Evolutionary conservation across 2,888 invertebrate genomes (phyloP).

Genomic region (Elgonia sp.): DNA sequence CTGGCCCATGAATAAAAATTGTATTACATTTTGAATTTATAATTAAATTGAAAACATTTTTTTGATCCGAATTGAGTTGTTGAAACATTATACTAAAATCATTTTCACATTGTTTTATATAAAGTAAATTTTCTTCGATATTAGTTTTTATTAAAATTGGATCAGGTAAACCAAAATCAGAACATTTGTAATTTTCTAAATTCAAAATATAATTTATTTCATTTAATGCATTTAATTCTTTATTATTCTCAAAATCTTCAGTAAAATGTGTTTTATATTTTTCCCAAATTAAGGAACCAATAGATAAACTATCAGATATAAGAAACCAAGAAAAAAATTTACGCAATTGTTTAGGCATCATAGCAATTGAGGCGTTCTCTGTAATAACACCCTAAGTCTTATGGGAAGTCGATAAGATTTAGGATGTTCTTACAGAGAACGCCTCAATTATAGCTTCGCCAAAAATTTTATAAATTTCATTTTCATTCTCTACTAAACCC

Average conservation of each 20-base stretch:
- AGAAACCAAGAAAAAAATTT: slow-evolving; percentile 30
- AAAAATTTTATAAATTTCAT: slow-evolving; percentile 17
- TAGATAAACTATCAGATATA: slow-evolving; percentile 38
- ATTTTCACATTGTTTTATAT: no score
- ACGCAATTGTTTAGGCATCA: slow-evolving; percentile 30
- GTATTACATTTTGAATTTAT: not conserved
- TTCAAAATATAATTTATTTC: slow-evolving; percentile 36
- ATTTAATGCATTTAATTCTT: slow-evolving; percentile 27
- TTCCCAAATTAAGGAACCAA: slow-evolving; percentile 27
- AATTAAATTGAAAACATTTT: not conserved
- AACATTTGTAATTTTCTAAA: slow-evolving; percentile 42
- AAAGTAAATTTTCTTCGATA: no score
- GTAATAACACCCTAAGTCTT: no score
- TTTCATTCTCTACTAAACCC: slow-evolving; percentile 10
- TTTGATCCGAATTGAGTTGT: slow-evolving; percentile 1
- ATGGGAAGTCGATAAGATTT: no score
- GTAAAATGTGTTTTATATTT: slow-evolving; percentile 43
- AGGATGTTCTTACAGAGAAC: no score
- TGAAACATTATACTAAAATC: not conserved
- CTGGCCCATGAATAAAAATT: no score
- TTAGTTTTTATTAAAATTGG: not conserved
- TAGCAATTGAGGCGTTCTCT: no score
- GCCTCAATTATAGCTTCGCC: slow-evolving; percentile 1
- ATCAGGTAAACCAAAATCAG: slow-evolving; percentile 40
- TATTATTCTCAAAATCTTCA: slow-evolving; percentile 38